Conservation (phyloP, 2,113 vertebrate genomes). For the Potamarius usumacintae region DNA sequence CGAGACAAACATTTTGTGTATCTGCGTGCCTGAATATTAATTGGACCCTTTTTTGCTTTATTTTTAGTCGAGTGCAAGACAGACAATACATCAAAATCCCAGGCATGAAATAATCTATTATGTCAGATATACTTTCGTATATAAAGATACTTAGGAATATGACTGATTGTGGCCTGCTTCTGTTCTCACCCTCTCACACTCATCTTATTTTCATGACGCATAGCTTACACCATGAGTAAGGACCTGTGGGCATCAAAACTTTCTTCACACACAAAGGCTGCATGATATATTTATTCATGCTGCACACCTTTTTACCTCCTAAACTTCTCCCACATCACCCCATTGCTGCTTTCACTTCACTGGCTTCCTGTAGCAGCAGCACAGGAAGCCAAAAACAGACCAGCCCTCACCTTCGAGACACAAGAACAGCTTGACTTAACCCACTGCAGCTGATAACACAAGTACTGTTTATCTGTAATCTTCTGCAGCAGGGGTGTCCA, state of each 20-base stretch:
- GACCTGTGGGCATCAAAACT: conserved; percentile 4
- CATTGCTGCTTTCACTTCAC: neutral
- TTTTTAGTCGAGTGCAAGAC: neutral
- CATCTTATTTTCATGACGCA: conserved; percentile 48
- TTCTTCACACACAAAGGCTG: neutral
- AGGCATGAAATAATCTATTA: neutral
- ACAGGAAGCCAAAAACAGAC: neutral
- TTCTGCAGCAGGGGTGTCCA: neutral
- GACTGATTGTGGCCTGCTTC: neutral
- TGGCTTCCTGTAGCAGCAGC: conserved; percentile 1
- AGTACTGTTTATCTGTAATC: neutral
- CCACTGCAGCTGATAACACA: neutral
- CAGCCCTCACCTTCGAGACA: neutral
- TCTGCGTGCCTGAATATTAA: neutral
- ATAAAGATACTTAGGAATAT: conserved; percentile 9
- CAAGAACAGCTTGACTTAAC: neutral
- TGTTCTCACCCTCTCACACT: conserved; percentile 19
- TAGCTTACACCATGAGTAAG: conserved; percentile 17
- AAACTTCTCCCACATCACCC: neutral
- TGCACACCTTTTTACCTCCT: conserved; percentile 10
- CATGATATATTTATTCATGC: conserved; percentile 6
- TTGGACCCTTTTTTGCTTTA: neutral
- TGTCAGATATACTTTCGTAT: neutral
- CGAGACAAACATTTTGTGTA: conserved; percentile 11
- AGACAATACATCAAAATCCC: conserved; percentile 1